phyloP scores from a whole-genome alignment of 2,113 vertebrate species.

The Mustelus asterias region DNA sequence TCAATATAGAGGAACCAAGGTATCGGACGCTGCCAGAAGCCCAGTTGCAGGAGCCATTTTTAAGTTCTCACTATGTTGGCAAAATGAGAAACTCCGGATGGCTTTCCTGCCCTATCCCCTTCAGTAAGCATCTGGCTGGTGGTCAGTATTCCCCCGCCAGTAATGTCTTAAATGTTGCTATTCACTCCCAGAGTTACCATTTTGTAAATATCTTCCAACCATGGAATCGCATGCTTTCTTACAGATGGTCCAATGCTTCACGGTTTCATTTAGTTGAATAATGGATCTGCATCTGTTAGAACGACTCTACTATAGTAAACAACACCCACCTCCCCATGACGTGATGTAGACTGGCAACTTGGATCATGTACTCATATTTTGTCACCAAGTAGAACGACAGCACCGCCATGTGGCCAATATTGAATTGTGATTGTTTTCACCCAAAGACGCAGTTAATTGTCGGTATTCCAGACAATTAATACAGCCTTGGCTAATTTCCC shows the following conservation, averaged over 20 bases:
- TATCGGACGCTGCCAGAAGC: not conserved
- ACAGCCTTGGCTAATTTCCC: too few species aligned
- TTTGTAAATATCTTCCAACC: not conserved
- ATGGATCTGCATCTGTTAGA: not conserved
- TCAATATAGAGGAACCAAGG: not conserved
- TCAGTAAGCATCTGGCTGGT: not conserved
- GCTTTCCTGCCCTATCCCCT: not conserved
- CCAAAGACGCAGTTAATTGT: not conserved
- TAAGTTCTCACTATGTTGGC: not conserved
- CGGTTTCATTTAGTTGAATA: not conserved
- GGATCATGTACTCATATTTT: not conserved
- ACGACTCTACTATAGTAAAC: not conserved
- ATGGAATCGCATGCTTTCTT: not conserved
- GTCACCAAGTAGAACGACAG: not conserved
- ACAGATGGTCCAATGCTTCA: not conserved
- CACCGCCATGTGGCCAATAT: not conserved
- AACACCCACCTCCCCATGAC: not conserved
- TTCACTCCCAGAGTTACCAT: not conserved
- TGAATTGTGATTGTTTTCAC: not conserved
- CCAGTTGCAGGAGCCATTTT: not conserved
- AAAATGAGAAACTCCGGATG: not conserved
- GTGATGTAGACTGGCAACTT: not conserved
- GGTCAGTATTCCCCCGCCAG: not conserved
- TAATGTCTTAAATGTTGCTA: not conserved
- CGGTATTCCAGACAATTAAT: not conserved